These are phyloP conservation scores for Phrynocephalus vlangalii DNA, from an alignment of 2,797 vertebrate genomes.

Conservation along the genomic window DNA sequence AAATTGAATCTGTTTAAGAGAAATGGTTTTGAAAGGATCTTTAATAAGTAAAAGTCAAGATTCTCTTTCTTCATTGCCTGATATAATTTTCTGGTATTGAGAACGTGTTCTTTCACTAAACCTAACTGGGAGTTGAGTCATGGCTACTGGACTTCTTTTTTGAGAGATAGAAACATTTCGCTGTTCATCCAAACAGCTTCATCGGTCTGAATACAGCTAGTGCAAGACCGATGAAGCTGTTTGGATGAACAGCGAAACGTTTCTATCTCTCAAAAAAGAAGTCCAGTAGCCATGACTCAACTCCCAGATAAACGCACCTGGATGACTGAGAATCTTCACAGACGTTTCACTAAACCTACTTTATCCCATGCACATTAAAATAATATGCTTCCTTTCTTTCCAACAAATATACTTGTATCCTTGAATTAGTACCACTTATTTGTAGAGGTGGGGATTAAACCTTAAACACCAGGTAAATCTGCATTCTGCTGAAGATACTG, in stretches of 20 bases:
- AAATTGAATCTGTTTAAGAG: constrained; percentile 20
- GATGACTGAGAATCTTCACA: too few relatives aligned
- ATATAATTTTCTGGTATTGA: constrained; percentile 31
- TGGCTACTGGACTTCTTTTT: too few relatives aligned
- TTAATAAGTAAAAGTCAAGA: constrained; percentile 16
- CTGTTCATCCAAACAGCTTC: too few relatives aligned
- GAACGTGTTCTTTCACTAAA: neutral
- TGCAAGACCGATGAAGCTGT: too few relatives aligned
- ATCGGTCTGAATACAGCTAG: too few relatives aligned
- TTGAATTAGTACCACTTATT: constrained; percentile 1
- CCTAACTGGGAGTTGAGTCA: too few relatives aligned
- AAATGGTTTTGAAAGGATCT: neutral
- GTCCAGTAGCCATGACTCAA: too few relatives aligned
- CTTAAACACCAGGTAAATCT: neutral
- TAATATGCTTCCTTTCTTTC: constrained; percentile 26
- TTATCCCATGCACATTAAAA: neutral
- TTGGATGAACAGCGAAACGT: too few relatives aligned
- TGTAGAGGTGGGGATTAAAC: neutral
- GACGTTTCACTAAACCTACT: neutral
- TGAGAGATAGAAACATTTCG: too few relatives aligned
- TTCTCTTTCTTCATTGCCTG: too few relatives aligned
- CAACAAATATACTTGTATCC: constrained; percentile 11
- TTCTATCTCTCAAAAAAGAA: too few relatives aligned
- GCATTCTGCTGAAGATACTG: neutral
- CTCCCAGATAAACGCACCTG: too few relatives aligned